These are phyloP conservation scores for Harmothoe impar DNA, from an alignment of 2,888 invertebrate genomes.

Conservation along the genomic window DNA sequence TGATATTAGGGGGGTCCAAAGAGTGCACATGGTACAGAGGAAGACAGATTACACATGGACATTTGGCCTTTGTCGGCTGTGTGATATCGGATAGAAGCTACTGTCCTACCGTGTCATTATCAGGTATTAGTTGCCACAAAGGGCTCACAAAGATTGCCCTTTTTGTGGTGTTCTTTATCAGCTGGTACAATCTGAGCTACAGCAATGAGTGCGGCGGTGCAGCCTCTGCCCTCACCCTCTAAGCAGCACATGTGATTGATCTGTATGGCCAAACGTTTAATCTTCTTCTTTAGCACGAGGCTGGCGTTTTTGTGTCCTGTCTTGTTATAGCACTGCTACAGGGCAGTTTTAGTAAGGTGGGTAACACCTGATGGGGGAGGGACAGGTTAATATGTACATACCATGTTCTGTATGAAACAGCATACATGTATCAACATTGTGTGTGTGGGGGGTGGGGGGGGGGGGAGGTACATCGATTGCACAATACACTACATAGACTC, in stretches of 20 bases:
- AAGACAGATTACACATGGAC: constrained; percentile 1
- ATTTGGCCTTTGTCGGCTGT: constrained; percentile 1
- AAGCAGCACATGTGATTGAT: background rate
- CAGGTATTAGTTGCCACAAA: background rate
- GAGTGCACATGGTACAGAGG: background rate
- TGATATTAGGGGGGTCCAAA: background rate
- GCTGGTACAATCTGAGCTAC: background rate
- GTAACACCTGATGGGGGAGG: too few relatives aligned
- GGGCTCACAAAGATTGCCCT: background rate
- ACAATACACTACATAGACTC: too few relatives aligned
- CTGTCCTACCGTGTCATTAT: background rate
- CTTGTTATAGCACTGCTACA: too few relatives aligned
- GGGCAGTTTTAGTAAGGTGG: too few relatives aligned
- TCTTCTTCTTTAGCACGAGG: too few relatives aligned
- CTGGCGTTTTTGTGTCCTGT: too few relatives aligned
- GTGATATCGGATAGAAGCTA: background rate
- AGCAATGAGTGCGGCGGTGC: background rate
- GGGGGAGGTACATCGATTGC: too few relatives aligned
- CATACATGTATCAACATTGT: too few relatives aligned
- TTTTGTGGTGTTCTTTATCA: constrained; percentile 11
- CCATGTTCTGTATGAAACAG: too few relatives aligned
- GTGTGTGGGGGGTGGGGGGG: too few relatives aligned
- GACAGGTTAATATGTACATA: too few relatives aligned
- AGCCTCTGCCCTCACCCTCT: background rate
- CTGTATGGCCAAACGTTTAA: background rate